Evolutionary conservation across 2,888 invertebrate species (phyloP).

Genomic region (Sinodicranocentrus sp.): DNA sequence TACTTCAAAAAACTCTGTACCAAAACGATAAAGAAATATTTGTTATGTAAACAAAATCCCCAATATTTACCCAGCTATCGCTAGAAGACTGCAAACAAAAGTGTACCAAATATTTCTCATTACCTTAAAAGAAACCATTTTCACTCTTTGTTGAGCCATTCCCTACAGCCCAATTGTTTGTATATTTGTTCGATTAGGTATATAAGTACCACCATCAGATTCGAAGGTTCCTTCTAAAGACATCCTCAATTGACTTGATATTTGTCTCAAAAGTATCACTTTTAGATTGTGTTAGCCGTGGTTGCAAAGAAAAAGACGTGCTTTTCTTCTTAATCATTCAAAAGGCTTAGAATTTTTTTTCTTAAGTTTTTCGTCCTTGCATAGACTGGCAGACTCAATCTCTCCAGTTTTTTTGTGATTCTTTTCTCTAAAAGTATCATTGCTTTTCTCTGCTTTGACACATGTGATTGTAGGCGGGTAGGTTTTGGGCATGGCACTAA

Average conservation of each 20-base stretch:
- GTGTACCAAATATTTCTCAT: too few species aligned
- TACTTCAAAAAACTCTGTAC: too few species aligned
- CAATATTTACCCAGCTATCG: too few species aligned
- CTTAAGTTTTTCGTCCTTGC: slow-evolving; percentile 21
- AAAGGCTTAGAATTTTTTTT: slow-evolving; percentile 54
- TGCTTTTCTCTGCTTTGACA: slow-evolving; percentile 46
- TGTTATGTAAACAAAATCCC: too few species aligned
- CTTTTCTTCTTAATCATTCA: slow-evolving; percentile 61
- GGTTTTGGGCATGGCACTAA: slow-evolving; percentile 48
- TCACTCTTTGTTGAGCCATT: too few species aligned
- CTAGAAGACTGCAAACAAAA: too few species aligned
- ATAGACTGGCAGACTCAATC: slow-evolving; percentile 10
- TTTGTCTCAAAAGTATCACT: slow-evolving; percentile 7
- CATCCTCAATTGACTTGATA: background rate
- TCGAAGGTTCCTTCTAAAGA: too few species aligned
- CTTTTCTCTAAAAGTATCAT: background rate
- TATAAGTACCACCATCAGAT: too few species aligned
- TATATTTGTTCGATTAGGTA: too few species aligned
- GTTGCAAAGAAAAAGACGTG: slow-evolving; percentile 30
- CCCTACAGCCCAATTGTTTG: too few species aligned
- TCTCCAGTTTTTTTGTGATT: slow-evolving; percentile 16
- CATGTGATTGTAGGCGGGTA: slow-evolving; percentile 52
- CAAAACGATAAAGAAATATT: too few species aligned
- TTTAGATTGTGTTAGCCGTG: background rate
- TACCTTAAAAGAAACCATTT: too few species aligned